phyloP scores from a whole-genome alignment of 2,113 vertebrate genomes.

The Syrmaticus mikado region DNA sequence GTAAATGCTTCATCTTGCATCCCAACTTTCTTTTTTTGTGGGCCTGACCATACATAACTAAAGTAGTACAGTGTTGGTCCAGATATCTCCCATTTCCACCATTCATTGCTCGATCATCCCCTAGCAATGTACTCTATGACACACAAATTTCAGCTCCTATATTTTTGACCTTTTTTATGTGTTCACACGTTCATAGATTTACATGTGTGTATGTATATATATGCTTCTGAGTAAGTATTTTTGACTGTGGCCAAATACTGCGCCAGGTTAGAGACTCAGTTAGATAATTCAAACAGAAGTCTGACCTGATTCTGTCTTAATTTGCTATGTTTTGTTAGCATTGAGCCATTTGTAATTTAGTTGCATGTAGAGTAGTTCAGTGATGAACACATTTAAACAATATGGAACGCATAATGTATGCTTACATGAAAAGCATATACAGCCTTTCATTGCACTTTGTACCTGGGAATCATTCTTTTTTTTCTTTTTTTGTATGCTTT shows the following conservation, averaged over 20 bases:
- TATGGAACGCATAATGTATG: slow-evolving; percentile 57
- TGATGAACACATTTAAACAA: slow-evolving; percentile 67
- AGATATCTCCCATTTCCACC: neutral
- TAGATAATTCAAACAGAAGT: slow-evolving; percentile 53
- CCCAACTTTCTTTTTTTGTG: neutral
- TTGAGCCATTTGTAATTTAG: slow-evolving; percentile 73
- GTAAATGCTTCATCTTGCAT: neutral
- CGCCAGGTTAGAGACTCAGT: slow-evolving; percentile 55
- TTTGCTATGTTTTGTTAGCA: slow-evolving; percentile 71
- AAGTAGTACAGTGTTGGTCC: neutral
- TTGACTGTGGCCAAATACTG: slow-evolving; percentile 24
- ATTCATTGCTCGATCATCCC: neutral
- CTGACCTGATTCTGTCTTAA: slow-evolving; percentile 65
- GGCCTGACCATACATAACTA: neutral
- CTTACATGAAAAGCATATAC: slow-evolving; percentile 57
- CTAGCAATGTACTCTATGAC: neutral
- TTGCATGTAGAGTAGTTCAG: slow-evolving; percentile 57
- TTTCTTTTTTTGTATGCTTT: neutral
- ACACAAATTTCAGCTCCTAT: neutral
- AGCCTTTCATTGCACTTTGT: slow-evolving; percentile 62
- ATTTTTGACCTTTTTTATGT: neutral
- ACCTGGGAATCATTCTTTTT: slow-evolving; percentile 28
- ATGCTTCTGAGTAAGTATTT: neutral
- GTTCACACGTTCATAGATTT: neutral
- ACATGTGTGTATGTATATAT: neutral